These are phyloP conservation scores for Anaspis maculata DNA, from an alignment of 2,888 invertebrate species.

Conservation along the genomic window DNA sequence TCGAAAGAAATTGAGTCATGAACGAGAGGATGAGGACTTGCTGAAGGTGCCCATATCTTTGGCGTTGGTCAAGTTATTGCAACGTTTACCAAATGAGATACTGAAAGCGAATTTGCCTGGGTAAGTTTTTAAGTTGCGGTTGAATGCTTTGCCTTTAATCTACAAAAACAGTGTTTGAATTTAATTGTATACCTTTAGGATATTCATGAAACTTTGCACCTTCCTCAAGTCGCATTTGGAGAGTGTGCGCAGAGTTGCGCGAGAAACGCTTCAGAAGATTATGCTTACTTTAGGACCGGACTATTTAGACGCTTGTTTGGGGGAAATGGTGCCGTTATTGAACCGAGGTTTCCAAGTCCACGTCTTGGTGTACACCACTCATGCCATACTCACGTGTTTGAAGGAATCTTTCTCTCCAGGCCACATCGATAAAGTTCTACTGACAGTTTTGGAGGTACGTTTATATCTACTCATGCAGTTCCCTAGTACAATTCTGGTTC, in stretches of 20 bases:
- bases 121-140: no score
- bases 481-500: not conserved
- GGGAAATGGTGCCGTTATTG: conserved; percentile 71
- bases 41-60: conserved; percentile 85
- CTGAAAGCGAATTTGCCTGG: conserved; percentile 72
- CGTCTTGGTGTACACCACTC: conserved; percentile 82
- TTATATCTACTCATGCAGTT: not conserved
- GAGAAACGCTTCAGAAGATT: conserved; percentile 89
- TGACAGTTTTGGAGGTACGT: conserved; percentile 64
- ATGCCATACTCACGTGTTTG: conserved; percentile 69
- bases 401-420: conserved; percentile 61
- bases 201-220: conserved; percentile 81
- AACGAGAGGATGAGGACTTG: conserved; percentile 86
- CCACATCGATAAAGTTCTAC: conserved; percentile 72
- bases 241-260: conserved; percentile 74
- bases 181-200: conserved; percentile 44
- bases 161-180: no score
- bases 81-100: conserved; percentile 70
- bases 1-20: conserved; percentile 55
- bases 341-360: conserved; percentile 90
- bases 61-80: conserved; percentile 85
- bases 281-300: conserved; percentile 76
- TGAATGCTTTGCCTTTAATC: no score
- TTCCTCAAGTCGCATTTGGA: conserved; percentile 84
- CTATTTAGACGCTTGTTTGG: conserved; percentile 68